Evolutionary conservation across 2,888 invertebrate genomes (phyloP), one percentile per base, ranked within the genome.

Genomic region (Octodonta nipae): DNA sequence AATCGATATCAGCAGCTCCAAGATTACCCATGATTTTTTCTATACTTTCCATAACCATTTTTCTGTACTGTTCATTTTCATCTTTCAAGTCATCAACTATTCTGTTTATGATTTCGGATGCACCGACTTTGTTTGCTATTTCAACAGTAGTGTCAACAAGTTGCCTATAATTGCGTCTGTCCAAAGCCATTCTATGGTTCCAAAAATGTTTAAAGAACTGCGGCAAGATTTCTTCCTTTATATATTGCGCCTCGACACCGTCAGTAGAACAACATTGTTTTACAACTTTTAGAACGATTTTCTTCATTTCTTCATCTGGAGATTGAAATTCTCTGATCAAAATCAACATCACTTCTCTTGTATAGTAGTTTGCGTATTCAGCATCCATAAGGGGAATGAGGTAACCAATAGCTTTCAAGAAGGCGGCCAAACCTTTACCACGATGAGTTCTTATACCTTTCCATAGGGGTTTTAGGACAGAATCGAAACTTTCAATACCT

Each of bases 11-110:
- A 0, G 93, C 89, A 0, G 96, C 93, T 11, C 98, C 98, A 38
- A 96, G 70, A 63, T 92, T 93, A 3, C 87, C 89, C 75, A 96
- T 88, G 35, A 95, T 93, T 65, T 96, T 96, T 59, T 99, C 98
- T 36, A 98, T 96, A 0, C 95, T 96, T 63, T 99, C 98, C 93
- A 99, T 98, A 3, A 98, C 98, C 98, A 99, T 99, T 68, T 99
- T 99, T 38, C 98, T 74, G 63, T 98, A 99, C 57, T 95, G 93
- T 61, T 99, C 98, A 58, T 96, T 95, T 63, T 98, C 98, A 58
- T 99, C 98, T 64, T 99, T 99, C 35, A 99, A 66, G 64, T 99
- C 98, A 52, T 99, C 98, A 1, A 99, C 98, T 27, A 99, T 89
- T 41, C 96, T 74, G 60, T 91, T 92, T 38, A 99, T 91, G 41